Percentiles rank a stretch among this genome's conserved stretches.
Evolutionary conservation across 1,140 invertebrate species (phyloP).

Genomic region (Amphibalanus amphitrite): DNA sequence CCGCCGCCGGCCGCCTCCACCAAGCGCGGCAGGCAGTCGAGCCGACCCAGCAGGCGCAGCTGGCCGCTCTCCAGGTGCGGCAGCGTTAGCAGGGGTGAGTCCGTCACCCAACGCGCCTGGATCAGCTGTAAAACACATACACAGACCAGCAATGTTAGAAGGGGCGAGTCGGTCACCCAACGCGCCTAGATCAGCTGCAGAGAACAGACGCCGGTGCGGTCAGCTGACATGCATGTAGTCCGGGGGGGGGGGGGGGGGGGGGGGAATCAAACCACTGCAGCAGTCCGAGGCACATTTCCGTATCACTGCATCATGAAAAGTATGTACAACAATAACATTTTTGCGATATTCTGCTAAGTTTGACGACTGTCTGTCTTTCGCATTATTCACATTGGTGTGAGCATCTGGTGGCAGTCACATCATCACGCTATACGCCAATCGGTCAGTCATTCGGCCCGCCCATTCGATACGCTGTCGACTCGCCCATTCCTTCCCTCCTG

Average conservation of each 20-base stretch:
- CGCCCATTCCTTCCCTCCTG: no score
- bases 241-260: no score
- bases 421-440: no score
- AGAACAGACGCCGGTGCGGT: not conserved
- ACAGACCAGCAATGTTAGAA: conserved; percentile 62
- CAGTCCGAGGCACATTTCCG: no score
- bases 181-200: conserved; percentile 58
- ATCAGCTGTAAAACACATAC: conserved; percentile 33
- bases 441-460: no score
- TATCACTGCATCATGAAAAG: no score
- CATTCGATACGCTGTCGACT: no score
- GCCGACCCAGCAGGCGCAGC: conserved; percentile 32
- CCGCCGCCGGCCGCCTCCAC: conserved; percentile 27
- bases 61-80: conserved; percentile 50
- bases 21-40: conserved; percentile 34
- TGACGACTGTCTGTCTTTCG: no score
- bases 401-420: conserved; percentile 51
- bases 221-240: conserved; percentile 44
- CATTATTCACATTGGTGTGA: no score
- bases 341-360: no score
- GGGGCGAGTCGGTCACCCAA: conserved; percentile 57
- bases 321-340: no score
- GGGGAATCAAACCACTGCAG: no score
- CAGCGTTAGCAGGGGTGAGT: conserved; percentile 61
- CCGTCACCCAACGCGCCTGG: conserved; percentile 65